Conservation (phyloP, 2,888 invertebrate species). For the Pedicia rivosa region DNA sequence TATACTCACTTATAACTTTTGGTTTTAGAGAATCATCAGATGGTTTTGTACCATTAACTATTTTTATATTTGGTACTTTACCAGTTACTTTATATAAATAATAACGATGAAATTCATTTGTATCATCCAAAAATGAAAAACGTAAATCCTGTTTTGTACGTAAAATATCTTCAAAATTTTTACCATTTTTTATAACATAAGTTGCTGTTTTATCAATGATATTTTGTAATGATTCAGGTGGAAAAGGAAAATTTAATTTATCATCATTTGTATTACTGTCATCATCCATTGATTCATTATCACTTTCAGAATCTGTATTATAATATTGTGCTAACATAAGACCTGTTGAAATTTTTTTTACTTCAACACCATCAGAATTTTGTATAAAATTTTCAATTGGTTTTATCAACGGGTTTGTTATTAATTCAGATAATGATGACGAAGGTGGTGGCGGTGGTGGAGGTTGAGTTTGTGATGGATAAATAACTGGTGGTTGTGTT, state of each 20-base stretch:
- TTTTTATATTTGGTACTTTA: constrained; percentile 12
- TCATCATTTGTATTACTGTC: not conserved
- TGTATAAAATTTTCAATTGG: not conserved
- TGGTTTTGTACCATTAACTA: constrained; percentile 12
- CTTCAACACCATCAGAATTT: constrained; percentile 15
- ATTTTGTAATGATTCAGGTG: constrained; percentile 66
- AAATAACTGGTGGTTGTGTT: not conserved
- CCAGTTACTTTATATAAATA: constrained; percentile 48
- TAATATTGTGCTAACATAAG: constrained; percentile 40
- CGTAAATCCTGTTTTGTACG: constrained; percentile 69
- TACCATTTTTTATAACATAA: constrained; percentile 91
- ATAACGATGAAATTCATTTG: constrained; percentile 63
- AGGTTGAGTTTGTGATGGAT: not conserved
- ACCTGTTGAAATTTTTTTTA: constrained; percentile 26
- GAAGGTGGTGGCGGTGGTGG: not conserved
- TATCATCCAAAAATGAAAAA: constrained; percentile 70
- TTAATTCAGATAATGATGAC: not conserved
- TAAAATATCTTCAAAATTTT: constrained; percentile 80
- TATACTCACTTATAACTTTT: constrained; percentile 21
- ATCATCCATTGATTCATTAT: constrained; percentile 23
- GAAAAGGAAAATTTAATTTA: constrained; percentile 34
- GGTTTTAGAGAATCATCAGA: no score
- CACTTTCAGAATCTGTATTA: constrained; percentile 34
- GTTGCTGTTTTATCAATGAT: constrained; percentile 94
- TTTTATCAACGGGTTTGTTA: not conserved